phyloP scores from a whole-genome alignment of 2,113 vertebrate species.

The Odontophorus gujanensis region DNA sequence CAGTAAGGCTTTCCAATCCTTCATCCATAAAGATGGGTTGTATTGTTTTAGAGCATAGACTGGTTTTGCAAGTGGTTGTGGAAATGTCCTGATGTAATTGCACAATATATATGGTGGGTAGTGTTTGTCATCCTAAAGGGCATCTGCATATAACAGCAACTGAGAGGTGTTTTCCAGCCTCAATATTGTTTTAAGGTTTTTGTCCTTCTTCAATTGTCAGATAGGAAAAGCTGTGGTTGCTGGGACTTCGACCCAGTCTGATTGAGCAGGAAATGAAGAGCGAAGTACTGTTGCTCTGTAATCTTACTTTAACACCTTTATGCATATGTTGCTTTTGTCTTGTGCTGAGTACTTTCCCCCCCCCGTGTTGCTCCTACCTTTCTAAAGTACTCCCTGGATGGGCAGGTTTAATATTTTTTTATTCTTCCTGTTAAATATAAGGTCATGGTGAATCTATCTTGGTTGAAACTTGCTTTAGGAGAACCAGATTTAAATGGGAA shows the following conservation, averaged over 20 bases:
- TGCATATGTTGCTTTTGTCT: neutral
- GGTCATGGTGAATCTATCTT: neutral
- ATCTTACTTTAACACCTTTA: neutral
- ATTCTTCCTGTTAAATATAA: neutral
- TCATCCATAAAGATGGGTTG: neutral
- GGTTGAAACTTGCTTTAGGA: neutral
- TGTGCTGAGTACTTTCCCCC: accelerated
- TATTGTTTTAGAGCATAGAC: neutral
- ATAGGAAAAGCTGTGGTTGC: neutral
- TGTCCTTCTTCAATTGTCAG: neutral
- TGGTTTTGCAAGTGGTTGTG: neutral
- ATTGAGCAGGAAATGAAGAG: neutral
- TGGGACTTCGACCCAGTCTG: neutral
- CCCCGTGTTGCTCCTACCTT: neutral
- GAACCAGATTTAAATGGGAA: neutral
- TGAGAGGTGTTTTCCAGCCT: neutral
- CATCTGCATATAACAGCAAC: neutral
- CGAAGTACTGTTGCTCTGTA: neutral
- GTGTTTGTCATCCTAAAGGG: neutral
- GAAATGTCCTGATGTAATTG: neutral
- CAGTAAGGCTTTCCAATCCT: neutral
- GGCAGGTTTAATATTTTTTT: neutral
- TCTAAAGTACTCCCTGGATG: neutral
- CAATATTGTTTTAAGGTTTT: neutral
- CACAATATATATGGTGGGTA: neutral